A percentile compares a stretch with the other conserved stretches of the same genome.
Evolutionary conservation across 2,797 vertebrate species (phyloP).

Genomic region (Carapus acus): DNA sequence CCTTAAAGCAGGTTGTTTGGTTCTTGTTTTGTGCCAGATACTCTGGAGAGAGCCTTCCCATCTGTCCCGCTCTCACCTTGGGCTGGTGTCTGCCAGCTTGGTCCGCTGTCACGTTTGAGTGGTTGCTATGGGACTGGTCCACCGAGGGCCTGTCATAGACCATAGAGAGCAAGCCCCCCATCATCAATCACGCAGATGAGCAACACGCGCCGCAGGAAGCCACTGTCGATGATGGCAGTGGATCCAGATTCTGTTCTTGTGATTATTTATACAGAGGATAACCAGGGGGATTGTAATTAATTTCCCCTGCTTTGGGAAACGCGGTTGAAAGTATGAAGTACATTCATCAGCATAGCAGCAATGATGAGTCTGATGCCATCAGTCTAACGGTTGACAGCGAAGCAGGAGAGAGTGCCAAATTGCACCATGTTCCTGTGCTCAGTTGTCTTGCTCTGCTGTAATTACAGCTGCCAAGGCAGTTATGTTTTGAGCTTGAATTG

Average conservation of each 20-base stretch:
- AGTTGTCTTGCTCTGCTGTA: background rate
- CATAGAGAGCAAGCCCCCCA: slow-evolving; percentile 55
- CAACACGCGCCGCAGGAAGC: slow-evolving; percentile 48
- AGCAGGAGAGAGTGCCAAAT: background rate
- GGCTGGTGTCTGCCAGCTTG: slow-evolving; percentile 54
- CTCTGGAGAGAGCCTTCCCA: slow-evolving; percentile 54
- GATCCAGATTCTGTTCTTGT: slow-evolving; percentile 46
- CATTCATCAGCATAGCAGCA: background rate
- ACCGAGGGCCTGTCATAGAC: slow-evolving; percentile 60
- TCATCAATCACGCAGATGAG: slow-evolving; percentile 68
- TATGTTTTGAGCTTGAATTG: too few relatives aligned
- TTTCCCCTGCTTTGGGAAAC: background rate
- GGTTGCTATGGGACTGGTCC: slow-evolving; percentile 60
- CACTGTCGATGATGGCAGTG: slow-evolving; percentile 37
- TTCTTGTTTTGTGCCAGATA: slow-evolving; percentile 45
- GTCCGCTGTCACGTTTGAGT: slow-evolving; percentile 65
- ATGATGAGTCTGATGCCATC: background rate
- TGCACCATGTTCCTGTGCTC: slow-evolving; percentile 4
- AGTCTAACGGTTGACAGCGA: slow-evolving; percentile 1
- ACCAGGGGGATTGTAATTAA: slow-evolving; percentile 28
- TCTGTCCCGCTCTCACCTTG: slow-evolving; percentile 69
- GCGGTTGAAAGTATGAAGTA: background rate
- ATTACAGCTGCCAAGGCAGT: background rate
- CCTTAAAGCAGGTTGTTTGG: slow-evolving; percentile 53
- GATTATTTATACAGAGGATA: slow-evolving; percentile 21